phyloP scores from a whole-genome alignment of 92 coral and sea anemone species.

The Porites divaricata region DNA sequence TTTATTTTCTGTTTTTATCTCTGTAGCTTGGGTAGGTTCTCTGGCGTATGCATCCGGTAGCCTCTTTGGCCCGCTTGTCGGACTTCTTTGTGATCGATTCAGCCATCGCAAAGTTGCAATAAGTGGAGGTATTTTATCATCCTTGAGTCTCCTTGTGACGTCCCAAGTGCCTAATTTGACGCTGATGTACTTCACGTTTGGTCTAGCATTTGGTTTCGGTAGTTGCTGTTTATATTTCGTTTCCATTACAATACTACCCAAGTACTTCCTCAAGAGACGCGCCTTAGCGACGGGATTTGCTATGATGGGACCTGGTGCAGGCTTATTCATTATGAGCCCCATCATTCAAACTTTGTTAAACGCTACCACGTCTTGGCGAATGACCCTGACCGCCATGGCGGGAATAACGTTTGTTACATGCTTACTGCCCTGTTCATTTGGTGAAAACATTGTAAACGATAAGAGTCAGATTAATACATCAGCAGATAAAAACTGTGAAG shows the following conservation, averaged over 20 bases:
- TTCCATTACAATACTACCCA: conserved; percentile 49
- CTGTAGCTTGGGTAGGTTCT: conserved; percentile 61
- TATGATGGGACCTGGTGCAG: conserved; percentile 63
- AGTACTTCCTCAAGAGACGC: conserved; percentile 42
- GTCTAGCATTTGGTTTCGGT: conserved; percentile 57
- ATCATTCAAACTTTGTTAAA: background rate
- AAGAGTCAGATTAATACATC: background rate
- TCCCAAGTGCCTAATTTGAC: conserved; percentile 43
- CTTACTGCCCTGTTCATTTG: conserved; percentile 19
- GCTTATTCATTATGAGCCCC: conserved; percentile 58
- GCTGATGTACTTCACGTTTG: conserved; percentile 50
- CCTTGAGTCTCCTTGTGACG: conserved; percentile 33
- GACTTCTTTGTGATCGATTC: conserved; percentile 50
- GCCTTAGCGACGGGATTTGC: conserved; percentile 52
- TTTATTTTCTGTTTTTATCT: background rate
- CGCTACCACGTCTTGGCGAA: conserved; percentile 7
- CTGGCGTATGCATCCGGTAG: conserved; percentile 27
- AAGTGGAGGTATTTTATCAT: conserved; percentile 35
- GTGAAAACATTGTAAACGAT: background rate
- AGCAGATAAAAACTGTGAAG: background rate
- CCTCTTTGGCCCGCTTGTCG: conserved; percentile 60
- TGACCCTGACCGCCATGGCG: conserved; percentile 12
- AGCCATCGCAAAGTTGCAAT: conserved; percentile 52
- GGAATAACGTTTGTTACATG: conserved; percentile 18
- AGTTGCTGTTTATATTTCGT: conserved; percentile 50